These are phyloP conservation scores for Taxidea taxus DNA, from an alignment of 2,113 vertebrate species.

Conservation along the genomic window DNA sequence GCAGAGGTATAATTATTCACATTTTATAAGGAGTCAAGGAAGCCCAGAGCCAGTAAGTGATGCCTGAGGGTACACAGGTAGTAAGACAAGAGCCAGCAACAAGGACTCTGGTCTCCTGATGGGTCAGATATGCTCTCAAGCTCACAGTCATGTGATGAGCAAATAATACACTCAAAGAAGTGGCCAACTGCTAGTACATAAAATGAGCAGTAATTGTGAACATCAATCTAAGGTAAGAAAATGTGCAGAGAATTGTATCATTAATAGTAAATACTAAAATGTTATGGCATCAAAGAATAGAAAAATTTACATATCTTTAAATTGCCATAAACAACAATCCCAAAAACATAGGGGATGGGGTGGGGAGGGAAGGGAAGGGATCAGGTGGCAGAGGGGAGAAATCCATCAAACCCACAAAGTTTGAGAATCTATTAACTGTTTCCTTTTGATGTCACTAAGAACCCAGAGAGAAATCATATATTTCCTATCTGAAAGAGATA, in stretches of 20 bases:
- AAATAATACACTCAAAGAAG: neutral
- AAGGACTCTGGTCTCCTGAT: neutral
- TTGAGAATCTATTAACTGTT: neutral
- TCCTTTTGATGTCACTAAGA: neutral
- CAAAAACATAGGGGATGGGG: fast-evolving
- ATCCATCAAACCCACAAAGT: neutral
- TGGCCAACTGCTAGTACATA: neutral
- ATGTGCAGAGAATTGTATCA: neutral
- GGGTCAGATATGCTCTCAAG: neutral
- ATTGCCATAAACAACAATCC: neutral
- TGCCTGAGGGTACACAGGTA: neutral
- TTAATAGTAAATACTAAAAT: neutral
- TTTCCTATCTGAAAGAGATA: neutral
- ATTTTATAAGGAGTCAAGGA: conserved; percentile 6
- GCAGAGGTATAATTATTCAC: neutral
- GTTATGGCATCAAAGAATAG: neutral
- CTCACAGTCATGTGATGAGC: neutral
- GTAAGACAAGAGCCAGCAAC: neutral
- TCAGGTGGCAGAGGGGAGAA: neutral
- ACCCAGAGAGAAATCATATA: neutral
- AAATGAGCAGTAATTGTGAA: conserved; percentile 3
- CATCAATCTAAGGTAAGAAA: neutral
- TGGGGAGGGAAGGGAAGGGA: neutral
- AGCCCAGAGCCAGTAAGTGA: neutral
- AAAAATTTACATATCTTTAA: neutral